Conservation (phyloP, 2,888 invertebrate species). For the Thecophora atra region DNA sequence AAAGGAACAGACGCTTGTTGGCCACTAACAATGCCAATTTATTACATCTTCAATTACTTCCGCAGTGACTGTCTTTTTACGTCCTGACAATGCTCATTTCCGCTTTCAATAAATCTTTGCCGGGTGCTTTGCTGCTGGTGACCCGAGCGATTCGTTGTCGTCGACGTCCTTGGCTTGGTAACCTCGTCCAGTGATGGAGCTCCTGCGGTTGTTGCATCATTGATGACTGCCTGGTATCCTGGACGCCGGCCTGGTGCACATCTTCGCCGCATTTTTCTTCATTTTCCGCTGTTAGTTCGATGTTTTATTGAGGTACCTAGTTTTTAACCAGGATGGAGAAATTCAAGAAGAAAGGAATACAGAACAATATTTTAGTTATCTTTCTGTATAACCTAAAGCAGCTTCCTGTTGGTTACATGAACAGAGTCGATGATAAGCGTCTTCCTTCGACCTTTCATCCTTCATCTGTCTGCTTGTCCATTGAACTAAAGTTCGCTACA, state of each 20-base stretch:
- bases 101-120: constrained; percentile 30
- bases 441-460: too few relatives aligned
- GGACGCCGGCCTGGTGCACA: background rate
- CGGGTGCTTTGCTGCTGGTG: background rate
- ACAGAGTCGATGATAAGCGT: too few relatives aligned
- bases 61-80: constrained; percentile 24
- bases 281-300: constrained; percentile 7
- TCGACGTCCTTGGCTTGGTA: constrained; percentile 7
- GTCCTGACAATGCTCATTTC: constrained; percentile 25
- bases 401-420: too few relatives aligned
- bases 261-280: constrained; percentile 11
- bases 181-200: background rate
- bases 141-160: background rate
- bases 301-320: background rate
- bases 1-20: too few relatives aligned
- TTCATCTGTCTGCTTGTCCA: too few relatives aligned
- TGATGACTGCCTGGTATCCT: constrained; percentile 8
- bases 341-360: too few relatives aligned
- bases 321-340: too few relatives aligned
- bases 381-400: too few relatives aligned
- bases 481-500: too few relatives aligned
- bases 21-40: constrained; percentile 12
- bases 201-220: constrained; percentile 10
- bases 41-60: constrained; percentile 35
- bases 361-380: too few relatives aligned